These are phyloP conservation scores for Nesidiocoris tenuis DNA, from an alignment of 2,888 invertebrate species.

Conservation along the genomic window DNA sequence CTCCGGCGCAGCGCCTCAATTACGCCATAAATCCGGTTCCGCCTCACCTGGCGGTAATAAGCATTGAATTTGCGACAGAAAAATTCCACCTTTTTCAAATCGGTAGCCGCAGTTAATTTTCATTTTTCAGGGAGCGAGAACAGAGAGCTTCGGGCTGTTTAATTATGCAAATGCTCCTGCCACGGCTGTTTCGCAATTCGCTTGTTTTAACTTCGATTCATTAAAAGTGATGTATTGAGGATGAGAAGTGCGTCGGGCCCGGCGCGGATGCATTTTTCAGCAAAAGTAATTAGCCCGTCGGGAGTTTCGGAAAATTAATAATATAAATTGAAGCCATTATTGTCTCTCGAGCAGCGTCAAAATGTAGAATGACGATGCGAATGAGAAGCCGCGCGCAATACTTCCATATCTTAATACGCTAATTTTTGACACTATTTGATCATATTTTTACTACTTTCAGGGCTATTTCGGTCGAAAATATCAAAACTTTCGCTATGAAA, in stretches of 20 bases:
- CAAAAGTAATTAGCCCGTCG: not conserved
- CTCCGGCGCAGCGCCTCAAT: not conserved
- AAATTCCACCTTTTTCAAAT: not conserved
- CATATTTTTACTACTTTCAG: too few relatives aligned
- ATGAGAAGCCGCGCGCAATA: too few relatives aligned
- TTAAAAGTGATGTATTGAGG: not conserved
- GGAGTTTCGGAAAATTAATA: not conserved
- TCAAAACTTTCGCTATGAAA: too few relatives aligned
- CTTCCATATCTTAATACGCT: too few relatives aligned
- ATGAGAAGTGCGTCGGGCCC: not conserved
- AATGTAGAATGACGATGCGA: not conserved
- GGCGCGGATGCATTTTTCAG: not conserved
- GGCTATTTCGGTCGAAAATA: too few relatives aligned
- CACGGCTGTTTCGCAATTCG: not conserved
- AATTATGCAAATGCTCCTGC: not conserved
- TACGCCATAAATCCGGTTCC: conserved; percentile 9
- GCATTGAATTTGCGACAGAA: conserved; percentile 16
- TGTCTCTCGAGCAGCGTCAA: not conserved
- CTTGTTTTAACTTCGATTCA: not conserved
- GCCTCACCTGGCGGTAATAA: conserved; percentile 22
- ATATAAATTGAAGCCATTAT: not conserved
- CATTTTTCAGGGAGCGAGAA: not conserved
- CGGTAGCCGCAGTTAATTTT: not conserved
- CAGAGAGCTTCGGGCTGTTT: not conserved
- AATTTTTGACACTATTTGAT: too few relatives aligned